A percentile compares a stretch with the other conserved stretches of the same genome.
Evolutionary conservation across 2,888 invertebrate genomes (phyloP).

Genomic region (Zonitis immaculata): DNA sequence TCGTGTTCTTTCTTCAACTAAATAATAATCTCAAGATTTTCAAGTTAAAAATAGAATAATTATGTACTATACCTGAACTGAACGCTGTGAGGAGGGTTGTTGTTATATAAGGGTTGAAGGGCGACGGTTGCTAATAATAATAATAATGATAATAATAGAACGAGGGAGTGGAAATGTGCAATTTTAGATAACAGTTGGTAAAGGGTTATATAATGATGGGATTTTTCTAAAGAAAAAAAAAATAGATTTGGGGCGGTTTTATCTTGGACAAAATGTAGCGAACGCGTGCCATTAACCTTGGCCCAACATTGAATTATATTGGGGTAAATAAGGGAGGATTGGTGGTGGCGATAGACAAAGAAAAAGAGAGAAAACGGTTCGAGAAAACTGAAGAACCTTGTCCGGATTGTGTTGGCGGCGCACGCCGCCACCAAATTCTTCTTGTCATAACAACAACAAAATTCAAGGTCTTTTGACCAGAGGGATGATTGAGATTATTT

Average conservation of each 20-base stretch:
- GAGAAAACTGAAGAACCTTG: background rate
- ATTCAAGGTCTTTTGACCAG: constrained; percentile 22
- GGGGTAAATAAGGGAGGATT: no score
- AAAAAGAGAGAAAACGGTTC: no score
- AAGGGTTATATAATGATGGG: background rate
- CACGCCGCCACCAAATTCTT: constrained; percentile 5
- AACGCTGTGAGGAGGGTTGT: no score
- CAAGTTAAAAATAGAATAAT: no score
- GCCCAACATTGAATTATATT: constrained; percentile 18
- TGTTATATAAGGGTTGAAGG: background rate
- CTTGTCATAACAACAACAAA: constrained; percentile 7
- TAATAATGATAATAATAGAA: no score
- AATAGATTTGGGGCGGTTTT: no score
- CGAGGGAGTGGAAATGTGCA: constrained; percentile 21
- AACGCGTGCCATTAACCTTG: constrained; percentile 30
- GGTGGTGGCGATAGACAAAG: no score
- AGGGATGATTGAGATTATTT: constrained; percentile 14
- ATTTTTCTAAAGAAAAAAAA: no score
- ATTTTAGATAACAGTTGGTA: constrained; percentile 11
- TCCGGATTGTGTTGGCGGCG: constrained; percentile 14
- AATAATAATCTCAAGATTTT: no score
- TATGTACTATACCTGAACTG: no score
- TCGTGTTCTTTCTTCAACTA: no score
- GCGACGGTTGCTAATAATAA: background rate
- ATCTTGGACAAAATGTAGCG: no score